Evolutionary conservation across 2,113 vertebrate species (phyloP).

Genomic region (Mesoclemmys tuberculata): DNA sequence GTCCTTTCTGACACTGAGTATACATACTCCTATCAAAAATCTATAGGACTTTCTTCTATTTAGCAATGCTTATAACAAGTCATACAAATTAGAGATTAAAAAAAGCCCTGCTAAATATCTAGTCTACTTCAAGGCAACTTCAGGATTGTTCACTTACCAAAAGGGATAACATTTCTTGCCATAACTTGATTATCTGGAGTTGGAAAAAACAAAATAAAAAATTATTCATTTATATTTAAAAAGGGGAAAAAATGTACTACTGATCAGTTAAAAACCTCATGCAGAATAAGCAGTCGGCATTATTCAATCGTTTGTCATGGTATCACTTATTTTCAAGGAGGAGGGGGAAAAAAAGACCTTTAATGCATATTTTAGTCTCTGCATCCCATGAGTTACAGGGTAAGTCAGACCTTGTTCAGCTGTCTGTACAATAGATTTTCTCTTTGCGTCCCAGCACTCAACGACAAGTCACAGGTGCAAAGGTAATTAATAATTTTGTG

Average conservation of each 20-base stretch:
- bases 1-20: neutral
- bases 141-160: neutral
- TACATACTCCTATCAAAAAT: fast-evolving
- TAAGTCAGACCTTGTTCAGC: neutral
- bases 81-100: neutral
- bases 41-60: neutral
- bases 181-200: neutral
- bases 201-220: neutral
- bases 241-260: neutral
- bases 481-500: neutral
- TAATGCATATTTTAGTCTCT: neutral
- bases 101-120: neutral
- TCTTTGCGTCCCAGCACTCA: neutral
- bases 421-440: neutral
- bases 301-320: neutral
- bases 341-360: neutral
- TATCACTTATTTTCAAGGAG: neutral
- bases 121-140: neutral
- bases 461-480: neutral
- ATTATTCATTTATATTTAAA: neutral
- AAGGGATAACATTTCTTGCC: neutral
- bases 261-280: neutral
- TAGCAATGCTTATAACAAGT: neutral
- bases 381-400: neutral
- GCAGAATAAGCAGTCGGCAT: neutral